A percentile compares a stretch with the other conserved stretches of the same genome.
Evolutionary conservation across 2,888 invertebrate genomes (phyloP).

Genomic region (Drymonia ruficornis): DNA sequence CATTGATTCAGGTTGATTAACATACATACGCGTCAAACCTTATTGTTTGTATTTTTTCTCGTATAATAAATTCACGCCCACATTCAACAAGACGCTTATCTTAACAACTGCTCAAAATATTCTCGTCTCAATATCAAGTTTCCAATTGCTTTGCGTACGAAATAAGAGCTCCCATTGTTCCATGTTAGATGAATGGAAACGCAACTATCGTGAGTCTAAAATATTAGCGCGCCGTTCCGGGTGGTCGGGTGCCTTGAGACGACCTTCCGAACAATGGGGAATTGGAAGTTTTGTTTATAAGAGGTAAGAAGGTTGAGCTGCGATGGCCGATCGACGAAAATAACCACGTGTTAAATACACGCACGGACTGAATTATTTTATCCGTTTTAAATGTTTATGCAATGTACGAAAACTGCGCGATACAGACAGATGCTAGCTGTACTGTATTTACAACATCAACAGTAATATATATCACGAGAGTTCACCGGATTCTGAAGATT

Average conservation of each 20-base stretch:
- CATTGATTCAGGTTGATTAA: conserved; percentile 9
- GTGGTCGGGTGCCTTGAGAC: conserved; percentile 53
- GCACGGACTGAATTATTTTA: conserved; percentile 7
- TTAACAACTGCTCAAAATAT: conserved; percentile 19
- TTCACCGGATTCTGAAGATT: conserved; percentile 67
- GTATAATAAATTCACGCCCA: conserved; percentile 11
- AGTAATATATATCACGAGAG: conserved; percentile 46
- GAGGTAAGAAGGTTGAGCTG: conserved; percentile 12
- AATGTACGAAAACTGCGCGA: conserved; percentile 13
- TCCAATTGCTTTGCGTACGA: conserved; percentile 25
- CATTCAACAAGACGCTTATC: conserved; percentile 7
- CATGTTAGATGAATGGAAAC: conserved; percentile 32
- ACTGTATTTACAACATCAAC: conserved; percentile 13
- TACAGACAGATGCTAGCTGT: neutral
- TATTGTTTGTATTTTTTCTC: conserved; percentile 11
- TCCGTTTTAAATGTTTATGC: conserved; percentile 12
- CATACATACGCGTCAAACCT: neutral
- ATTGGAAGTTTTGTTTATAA: conserved; percentile 36
- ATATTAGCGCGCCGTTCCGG: conserved; percentile 51
- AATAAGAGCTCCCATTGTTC: conserved; percentile 33
- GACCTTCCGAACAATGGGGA: conserved; percentile 58
- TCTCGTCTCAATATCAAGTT: conserved; percentile 20
- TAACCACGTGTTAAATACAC: conserved; percentile 19
- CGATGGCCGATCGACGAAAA: conserved; percentile 16
- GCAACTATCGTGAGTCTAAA: conserved; percentile 36